These are phyloP conservation scores for Luffia ferchaultella DNA, from an alignment of 2,888 invertebrate genomes.

Conservation along the genomic window DNA sequence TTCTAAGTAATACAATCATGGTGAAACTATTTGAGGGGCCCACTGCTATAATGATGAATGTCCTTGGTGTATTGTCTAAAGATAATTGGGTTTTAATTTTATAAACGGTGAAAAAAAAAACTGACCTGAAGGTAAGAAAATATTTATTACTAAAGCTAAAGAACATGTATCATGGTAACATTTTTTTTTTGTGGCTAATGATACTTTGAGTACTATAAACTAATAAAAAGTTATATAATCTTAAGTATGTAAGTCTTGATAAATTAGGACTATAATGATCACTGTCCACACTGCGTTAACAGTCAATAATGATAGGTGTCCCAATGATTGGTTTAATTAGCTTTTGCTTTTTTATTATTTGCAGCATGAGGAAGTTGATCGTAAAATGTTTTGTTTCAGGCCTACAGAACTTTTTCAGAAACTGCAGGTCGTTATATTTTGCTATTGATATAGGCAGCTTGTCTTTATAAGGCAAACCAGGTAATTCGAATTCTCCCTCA, in stretches of 20 bases:
- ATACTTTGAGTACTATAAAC: conserved; percentile 1
- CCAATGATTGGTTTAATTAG: conserved; percentile 2
- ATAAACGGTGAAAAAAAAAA: no score
- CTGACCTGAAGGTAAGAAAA: no score
- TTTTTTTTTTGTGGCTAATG: not conserved
- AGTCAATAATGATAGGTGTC: conserved; percentile 7
- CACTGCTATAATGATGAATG: no score
- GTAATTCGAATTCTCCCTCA: conserved; percentile 9
- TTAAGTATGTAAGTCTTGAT: conserved; percentile 4
- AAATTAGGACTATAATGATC: conserved; percentile 5
- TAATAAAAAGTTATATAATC: conserved; percentile 2
- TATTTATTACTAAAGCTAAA: not conserved
- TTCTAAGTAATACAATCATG: conserved; percentile 18
- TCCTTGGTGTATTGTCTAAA: no score
- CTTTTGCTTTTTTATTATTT: conserved; percentile 3
- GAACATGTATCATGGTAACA: not conserved
- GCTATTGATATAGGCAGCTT: conserved; percentile 11
- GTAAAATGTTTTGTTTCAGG: conserved; percentile 6
- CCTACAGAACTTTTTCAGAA: conserved; percentile 10
- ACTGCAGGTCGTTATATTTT: conserved; percentile 12
- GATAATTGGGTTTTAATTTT: no score
- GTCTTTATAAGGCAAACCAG: conserved; percentile 10
- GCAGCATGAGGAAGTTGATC: conserved; percentile 6
- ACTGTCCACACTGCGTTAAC: conserved; percentile 4
- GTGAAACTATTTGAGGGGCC: no score